Conservation (phyloP, 2,888 invertebrate species). For the Phoenoteleia sp. region DNA sequence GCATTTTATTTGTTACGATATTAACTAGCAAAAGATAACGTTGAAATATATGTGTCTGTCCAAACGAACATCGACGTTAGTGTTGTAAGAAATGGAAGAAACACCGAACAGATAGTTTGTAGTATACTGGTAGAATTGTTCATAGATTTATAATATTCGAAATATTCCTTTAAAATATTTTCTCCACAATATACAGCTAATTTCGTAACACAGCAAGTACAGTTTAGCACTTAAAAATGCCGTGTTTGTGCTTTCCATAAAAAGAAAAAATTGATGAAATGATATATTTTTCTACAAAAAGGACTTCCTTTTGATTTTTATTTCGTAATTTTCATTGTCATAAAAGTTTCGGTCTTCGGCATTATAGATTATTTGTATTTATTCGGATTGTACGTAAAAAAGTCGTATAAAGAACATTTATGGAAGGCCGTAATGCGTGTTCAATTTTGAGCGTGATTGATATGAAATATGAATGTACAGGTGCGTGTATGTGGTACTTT, state of each 20-base stretch:
- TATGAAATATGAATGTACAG: neutral
- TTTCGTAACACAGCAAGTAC: neutral
- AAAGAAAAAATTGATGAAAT: neutral
- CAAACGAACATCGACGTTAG: neutral
- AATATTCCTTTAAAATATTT: conserved; percentile 14
- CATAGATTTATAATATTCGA: conserved; percentile 16
- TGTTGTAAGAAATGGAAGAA: conserved; percentile 9
- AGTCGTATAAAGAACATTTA: neutral
- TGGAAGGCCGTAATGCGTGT: conserved; percentile 24
- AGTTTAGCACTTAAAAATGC: conserved; percentile 12
- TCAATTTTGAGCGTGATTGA: conserved; percentile 26
- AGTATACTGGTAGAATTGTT: conserved; percentile 30
- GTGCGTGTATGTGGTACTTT: neutral
- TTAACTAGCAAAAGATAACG: neutral
- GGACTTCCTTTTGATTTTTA: neutral
- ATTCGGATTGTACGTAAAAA: neutral
- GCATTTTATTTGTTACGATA: conserved; percentile 21
- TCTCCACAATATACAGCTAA: neutral
- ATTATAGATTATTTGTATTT: conserved; percentile 1
- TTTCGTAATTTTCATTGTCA: neutral
- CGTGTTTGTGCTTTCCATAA: conserved; percentile 42
- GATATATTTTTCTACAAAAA: conserved; percentile 34
- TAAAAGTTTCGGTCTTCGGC: no score
- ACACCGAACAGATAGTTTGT: conserved; percentile 38
- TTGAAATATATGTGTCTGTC: conserved; percentile 4